Conservation (phyloP, 1,140 invertebrate species). For the Sesamia nonagrioides region DNA sequence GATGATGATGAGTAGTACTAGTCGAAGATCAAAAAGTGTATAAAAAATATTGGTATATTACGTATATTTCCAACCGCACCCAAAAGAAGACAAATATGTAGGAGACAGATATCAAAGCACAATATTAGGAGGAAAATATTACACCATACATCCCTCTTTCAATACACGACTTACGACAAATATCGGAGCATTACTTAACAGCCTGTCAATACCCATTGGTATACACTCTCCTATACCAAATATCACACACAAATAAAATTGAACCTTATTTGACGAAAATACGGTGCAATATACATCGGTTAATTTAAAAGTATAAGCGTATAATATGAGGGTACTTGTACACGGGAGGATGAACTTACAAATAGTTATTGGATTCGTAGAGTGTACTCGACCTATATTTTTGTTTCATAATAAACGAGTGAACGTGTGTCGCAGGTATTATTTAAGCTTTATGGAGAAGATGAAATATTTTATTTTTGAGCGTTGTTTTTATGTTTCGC, state of each 20-base stretch:
- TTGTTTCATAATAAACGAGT: background rate
- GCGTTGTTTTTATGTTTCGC: background rate
- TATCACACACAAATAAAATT: background rate
- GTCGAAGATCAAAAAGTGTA: too few relatives aligned
- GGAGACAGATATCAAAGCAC: conserved; percentile 2
- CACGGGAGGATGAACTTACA: conserved; percentile 18
- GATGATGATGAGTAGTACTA: too few relatives aligned
- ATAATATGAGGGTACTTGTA: conserved; percentile 18
- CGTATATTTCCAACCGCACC: background rate
- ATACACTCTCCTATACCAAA: background rate
- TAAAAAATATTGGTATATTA: background rate
- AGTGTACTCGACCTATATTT: conserved; percentile 15
- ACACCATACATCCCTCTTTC: background rate
- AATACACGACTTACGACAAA: conserved; percentile 5
- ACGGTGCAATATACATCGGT: background rate
- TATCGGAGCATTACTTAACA: conserved; percentile 8
- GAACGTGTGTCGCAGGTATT: conserved; percentile 16
- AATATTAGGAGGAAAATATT: conserved; percentile 6
- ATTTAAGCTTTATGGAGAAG: conserved; percentile 8
- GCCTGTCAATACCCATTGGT: conserved; percentile 8
- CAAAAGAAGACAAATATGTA: background rate
- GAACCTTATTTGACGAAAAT: background rate
- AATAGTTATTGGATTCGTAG: conserved; percentile 33
- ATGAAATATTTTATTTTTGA: background rate
- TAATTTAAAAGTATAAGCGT: background rate